A percentile compares a stretch with the other conserved stretches of the same genome.
Evolutionary conservation across 2,888 invertebrate species (phyloP).

Genomic region (Rhagonycha fulva): DNA sequence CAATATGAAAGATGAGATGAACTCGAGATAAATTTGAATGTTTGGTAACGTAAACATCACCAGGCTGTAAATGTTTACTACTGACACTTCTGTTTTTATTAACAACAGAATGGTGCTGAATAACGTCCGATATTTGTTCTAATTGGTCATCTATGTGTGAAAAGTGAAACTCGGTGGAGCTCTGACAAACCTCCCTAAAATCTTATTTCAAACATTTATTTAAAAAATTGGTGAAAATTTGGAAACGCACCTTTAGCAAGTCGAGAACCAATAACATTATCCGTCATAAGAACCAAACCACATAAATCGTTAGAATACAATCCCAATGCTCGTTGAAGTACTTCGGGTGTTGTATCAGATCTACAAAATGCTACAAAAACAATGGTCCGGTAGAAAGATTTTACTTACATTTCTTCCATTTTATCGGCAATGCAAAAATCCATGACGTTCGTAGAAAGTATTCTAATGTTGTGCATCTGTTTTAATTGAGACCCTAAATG

Average conservation of each 20-base stretch:
- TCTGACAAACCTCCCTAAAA: conserved; percentile 71
- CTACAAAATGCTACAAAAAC: conserved; percentile 41
- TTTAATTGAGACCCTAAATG: conserved; percentile 97
- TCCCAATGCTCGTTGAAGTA: conserved; percentile 90
- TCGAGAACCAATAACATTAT: conserved; percentile 55
- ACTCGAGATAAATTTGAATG: conserved; percentile 95
- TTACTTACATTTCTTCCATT: conserved; percentile 33
- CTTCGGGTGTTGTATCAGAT: conserved; percentile 71
- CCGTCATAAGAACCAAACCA: conserved; percentile 84
- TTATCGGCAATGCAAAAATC: conserved; percentile 70
- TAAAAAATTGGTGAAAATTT: conserved; percentile 34
- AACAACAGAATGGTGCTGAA: conserved; percentile 41
- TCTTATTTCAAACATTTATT: conserved; percentile 57
- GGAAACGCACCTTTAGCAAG: conserved; percentile 45
- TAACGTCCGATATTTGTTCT: conserved; percentile 62
- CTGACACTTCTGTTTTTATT: conserved; percentile 38
- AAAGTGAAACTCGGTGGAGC: conserved; percentile 96
- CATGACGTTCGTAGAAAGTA: conserved; percentile 82
- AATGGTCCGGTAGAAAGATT: background rate
- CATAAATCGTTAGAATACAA: conserved; percentile 91
- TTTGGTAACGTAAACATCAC: conserved; percentile 83
- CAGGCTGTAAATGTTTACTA: conserved; percentile 71
- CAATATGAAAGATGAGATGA: conserved; percentile 94
- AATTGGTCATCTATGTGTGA: conserved; percentile 84
- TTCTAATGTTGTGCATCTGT: conserved; percentile 96